These are phyloP conservation scores for Cheiracanthium punctorium DNA, from an alignment of 2,888 invertebrate species.

Conservation along the genomic window DNA sequence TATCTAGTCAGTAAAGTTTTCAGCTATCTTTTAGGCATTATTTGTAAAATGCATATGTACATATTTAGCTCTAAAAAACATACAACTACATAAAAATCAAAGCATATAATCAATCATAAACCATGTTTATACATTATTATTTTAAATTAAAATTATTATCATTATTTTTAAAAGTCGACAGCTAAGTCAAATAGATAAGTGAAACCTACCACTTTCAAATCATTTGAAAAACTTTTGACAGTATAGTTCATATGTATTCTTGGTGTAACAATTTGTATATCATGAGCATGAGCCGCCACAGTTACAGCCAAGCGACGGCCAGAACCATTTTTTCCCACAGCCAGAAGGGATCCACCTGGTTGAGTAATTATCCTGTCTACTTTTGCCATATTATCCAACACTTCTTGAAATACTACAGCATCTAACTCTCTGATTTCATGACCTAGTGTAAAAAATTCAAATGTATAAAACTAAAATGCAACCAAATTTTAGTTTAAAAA, in stretches of 20 bases:
- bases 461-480: too few species aligned
- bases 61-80: too few species aligned
- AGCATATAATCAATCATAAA: too few species aligned
- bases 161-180: too few species aligned
- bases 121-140: too few species aligned
- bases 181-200: too few species aligned
- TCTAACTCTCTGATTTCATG: conserved; percentile 82
- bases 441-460: conserved; percentile 75
- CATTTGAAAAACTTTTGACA: conserved; percentile 83
- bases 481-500: too few species aligned
- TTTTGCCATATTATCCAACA: conserved; percentile 81
- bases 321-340: conserved; percentile 86
- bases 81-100: too few species aligned
- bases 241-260: conserved; percentile 80
- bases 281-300: conserved; percentile 84
- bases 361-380: conserved; percentile 81
- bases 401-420: conserved; percentile 82
- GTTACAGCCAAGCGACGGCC: conserved; percentile 88
- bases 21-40: too few species aligned
- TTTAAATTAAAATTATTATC: too few species aligned
- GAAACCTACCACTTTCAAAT: conserved; percentile 75
- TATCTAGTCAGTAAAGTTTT: too few species aligned
- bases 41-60: too few species aligned
- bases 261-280: conserved; percentile 80
- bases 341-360: conserved; percentile 81